Percentiles rank a stretch among this genome's conserved stretches.
Conservation (phyloP, 2,888 invertebrate genomes). For the Pteria penguin region DNA sequence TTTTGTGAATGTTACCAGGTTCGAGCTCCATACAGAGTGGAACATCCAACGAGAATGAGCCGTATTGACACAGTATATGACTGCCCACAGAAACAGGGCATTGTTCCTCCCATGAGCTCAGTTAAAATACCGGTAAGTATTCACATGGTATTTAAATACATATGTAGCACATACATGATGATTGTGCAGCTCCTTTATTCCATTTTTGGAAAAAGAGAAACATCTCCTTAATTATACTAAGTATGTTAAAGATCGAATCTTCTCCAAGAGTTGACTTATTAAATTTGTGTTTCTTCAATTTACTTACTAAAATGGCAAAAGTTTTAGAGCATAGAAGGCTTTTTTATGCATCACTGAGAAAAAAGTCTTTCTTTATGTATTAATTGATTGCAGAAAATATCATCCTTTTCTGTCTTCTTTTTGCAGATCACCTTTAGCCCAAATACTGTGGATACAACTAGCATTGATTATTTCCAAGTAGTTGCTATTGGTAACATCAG, state of each 20-base stretch:
- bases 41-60: conserved; percentile 68
- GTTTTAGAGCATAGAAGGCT: too few relatives aligned
- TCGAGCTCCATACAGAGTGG: conserved; percentile 74
- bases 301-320: too few relatives aligned
- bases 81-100: conserved; percentile 70
- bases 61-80: conserved; percentile 74
- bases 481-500: conserved; percentile 76
- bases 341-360: neutral
- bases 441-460: conserved; percentile 68
- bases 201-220: too few relatives aligned
- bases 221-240: too few relatives aligned
- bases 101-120: conserved; percentile 74
- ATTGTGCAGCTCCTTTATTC: too few relatives aligned
- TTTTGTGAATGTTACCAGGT: too few relatives aligned
- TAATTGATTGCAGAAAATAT: too few relatives aligned
- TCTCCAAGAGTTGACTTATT: too few relatives aligned
- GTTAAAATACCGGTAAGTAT: conserved; percentile 74
- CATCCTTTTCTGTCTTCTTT: too few relatives aligned
- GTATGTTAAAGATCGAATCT: too few relatives aligned
- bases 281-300: too few relatives aligned
- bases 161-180: too few relatives aligned
- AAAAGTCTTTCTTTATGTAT: neutral
- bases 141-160: neutral
- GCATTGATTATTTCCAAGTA: conserved; percentile 77
- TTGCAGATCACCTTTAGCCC: conserved; percentile 75